Conservation (phyloP, 2,888 invertebrate species). For the Euplagia quadripunctaria region DNA sequence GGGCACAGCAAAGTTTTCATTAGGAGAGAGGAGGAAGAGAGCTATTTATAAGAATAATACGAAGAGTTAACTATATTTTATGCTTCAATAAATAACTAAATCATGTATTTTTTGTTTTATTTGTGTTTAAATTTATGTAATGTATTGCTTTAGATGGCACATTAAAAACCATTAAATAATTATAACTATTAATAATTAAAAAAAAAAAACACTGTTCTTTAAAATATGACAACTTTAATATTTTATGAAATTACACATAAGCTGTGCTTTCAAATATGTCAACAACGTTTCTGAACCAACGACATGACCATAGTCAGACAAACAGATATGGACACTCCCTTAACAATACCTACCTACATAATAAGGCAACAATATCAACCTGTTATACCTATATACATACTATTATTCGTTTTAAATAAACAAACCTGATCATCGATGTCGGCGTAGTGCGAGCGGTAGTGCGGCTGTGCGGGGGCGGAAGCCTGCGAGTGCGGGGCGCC, state of each 20-base stretch:
- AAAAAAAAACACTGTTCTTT: too few species aligned
- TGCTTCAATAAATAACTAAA: too few species aligned
- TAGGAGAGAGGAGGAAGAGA: too few species aligned
- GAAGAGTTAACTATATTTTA: too few species aligned
- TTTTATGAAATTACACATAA: neutral
- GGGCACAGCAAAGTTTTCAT: too few species aligned
- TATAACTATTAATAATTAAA: too few species aligned
- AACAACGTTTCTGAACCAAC: neutral
- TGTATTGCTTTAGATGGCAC: too few species aligned
- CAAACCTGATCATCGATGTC: slow-evolving; percentile 85
- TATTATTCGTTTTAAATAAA: neutral
- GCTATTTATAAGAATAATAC: too few species aligned
- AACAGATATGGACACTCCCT: slow-evolving; percentile 4
- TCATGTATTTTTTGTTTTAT: too few species aligned
- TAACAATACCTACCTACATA: neutral
- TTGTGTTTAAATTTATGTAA: too few species aligned
- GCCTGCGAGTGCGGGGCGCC: slow-evolving; percentile 82
- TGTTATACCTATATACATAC: neutral
- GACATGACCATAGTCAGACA: neutral
- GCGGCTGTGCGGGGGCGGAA: slow-evolving; percentile 71
- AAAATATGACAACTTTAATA: neutral
- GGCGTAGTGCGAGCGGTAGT: slow-evolving; percentile 74
- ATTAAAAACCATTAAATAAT: too few species aligned
- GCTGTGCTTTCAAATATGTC: neutral
- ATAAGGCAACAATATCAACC: slow-evolving; percentile 1